Conservation (phyloP, 2,113 vertebrate species). For the Labeo rohita region DNA sequence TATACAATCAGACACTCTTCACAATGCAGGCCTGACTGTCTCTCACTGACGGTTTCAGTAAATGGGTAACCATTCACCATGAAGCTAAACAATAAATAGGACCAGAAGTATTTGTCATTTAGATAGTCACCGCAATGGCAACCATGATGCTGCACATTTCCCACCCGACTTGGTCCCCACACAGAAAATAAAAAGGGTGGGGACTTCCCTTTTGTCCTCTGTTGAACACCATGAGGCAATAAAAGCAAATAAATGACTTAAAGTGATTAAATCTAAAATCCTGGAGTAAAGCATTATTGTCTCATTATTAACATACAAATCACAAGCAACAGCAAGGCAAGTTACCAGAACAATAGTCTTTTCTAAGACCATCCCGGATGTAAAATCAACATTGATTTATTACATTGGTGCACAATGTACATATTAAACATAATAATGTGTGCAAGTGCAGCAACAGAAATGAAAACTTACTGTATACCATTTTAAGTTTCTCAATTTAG, state of each 20-base stretch:
- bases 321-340: not conserved
- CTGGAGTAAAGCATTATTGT: not conserved
- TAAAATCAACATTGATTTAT: not conserved
- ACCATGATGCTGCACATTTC: slow-evolving; percentile 49
- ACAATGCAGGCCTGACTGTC: not conserved
- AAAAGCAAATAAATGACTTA: not conserved
- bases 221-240: slow-evolving; percentile 7
- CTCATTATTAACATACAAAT: not conserved
- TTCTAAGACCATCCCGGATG: not conserved
- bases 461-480: not conserved
- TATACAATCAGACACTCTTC: not conserved
- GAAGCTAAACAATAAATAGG: not conserved
- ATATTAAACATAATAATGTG: not conserved
- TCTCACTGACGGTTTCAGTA: not conserved
- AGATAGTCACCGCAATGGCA: slow-evolving; percentile 19
- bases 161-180: slow-evolving; percentile 34
- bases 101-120: not conserved
- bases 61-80: not conserved
- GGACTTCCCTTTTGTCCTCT: slow-evolving; percentile 51
- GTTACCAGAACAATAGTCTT: not conserved
- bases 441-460: not conserved
- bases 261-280: not conserved
- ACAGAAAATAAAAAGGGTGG: slow-evolving; percentile 29
- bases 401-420: not conserved
- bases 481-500: not conserved